Evolutionary conservation across 2,797 vertebrate species (phyloP), one percentile per base, ranked within the genome.

Genomic region (Aeoliscus strigatus): DNA sequence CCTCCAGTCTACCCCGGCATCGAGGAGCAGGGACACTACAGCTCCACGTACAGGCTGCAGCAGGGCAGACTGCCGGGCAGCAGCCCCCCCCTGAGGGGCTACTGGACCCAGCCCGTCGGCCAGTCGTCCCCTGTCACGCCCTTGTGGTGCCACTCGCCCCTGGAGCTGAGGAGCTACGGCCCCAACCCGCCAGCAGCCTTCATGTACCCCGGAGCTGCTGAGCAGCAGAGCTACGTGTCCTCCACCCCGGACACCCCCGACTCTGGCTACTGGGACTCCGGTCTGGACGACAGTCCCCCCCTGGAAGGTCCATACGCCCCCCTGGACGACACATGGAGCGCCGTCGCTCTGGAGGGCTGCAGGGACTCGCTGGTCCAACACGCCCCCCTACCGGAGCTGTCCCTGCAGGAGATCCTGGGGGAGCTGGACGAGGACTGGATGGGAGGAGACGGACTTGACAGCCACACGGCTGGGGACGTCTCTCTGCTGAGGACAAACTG

Each of bases 381-480:
- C 0, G 36, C 36, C 5, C 66, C 75, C 2, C 57, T 86, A 49
- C 86, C 85, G 2, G 80, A 82, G 57, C 70, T 87, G 38, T 85
- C 84, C 24, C 56, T 90, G 34, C 79, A 87, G 28, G 86, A 90
- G 38, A 83, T 90, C 10, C 56, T 89, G 49, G 71, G 60, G 8
- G 87, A 83, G 60, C 53, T 89, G 50, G 51, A 83, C 1, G 82
- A 85, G 38, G 79, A 70, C 27, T 87, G 83, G 79, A 36, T 81
- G 54, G 80, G 71, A 21, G 77, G 68, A 29, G 58, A 67, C 0
- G 45, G 46, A 24, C 56, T 47, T 26, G 57, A 63, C 7, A 33
- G 16, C 32, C 50, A 45, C 4, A 6, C 8, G 0, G 2, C 41
- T 10, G 49, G 38, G 12, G 28, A 18, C 24, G 2, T 9, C 60